Conservation (phyloP, 2,113 vertebrate genomes). For the Brachyhypopomus gauderio region DNA sequence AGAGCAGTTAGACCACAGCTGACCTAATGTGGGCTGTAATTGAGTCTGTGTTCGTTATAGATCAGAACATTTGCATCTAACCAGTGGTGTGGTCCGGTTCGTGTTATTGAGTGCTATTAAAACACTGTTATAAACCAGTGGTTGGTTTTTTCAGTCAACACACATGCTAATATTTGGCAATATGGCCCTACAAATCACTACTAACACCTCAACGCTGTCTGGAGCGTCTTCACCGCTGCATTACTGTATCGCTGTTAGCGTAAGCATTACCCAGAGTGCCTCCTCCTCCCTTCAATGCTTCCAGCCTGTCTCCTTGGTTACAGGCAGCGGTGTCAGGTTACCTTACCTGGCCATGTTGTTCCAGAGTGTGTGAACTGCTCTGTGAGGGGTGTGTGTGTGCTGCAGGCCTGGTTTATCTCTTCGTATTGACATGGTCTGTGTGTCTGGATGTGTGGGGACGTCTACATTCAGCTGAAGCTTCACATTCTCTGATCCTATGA, state of each 20-base stretch:
- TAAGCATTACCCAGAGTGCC: constrained; percentile 50
- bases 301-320: constrained; percentile 66
- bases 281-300: constrained; percentile 51
- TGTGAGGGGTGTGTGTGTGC: constrained; percentile 55
- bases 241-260: background rate
- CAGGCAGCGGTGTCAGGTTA: constrained; percentile 72
- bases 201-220: too few species aligned
- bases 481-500: constrained; percentile 9
- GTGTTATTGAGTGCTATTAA: too few species aligned
- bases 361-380: constrained; percentile 64
- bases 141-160: too few species aligned
- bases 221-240: background rate
- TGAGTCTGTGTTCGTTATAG: background rate
- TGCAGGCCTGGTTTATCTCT: constrained; percentile 51
- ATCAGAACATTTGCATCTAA: background rate
- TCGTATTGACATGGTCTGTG: constrained; percentile 60
- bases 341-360: constrained; percentile 70
- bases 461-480: constrained; percentile 7
- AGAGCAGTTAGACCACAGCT: constrained; percentile 24
- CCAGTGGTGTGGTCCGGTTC: background rate
- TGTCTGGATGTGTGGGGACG: background rate
- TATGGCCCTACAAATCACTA: too few species aligned
- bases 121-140: too few species aligned
- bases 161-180: too few species aligned
- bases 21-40: background rate